phyloP scores from a whole-genome alignment of 2,797 vertebrate species.

The Cossypha heuglini region DNA sequence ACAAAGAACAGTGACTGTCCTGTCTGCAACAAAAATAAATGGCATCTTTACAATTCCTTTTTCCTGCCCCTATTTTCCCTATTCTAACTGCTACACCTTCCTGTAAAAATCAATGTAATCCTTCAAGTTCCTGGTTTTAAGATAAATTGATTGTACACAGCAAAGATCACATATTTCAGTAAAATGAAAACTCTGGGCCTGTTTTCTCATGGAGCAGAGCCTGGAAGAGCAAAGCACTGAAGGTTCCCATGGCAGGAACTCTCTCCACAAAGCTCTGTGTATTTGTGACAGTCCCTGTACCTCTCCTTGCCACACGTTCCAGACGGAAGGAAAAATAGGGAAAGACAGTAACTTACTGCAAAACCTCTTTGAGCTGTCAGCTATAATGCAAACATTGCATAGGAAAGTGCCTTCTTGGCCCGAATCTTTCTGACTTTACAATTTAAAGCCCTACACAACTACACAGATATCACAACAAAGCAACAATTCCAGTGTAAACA shows the following conservation, averaged over 20 bases:
- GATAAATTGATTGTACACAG: background rate
- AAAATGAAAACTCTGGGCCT: background rate
- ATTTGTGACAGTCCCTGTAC: background rate
- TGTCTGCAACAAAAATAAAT: background rate
- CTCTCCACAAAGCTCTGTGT: background rate
- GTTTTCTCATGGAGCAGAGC: background rate
- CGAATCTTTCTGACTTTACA: background rate
- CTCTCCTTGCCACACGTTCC: background rate
- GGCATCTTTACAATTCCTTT: background rate
- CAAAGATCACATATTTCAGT: background rate
- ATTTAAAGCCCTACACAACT: background rate
- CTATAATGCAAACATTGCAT: background rate
- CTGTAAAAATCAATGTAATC: background rate
- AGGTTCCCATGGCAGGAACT: background rate
- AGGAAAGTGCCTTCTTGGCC: background rate
- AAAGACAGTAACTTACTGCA: background rate
- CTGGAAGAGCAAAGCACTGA: background rate
- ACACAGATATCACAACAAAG: background rate
- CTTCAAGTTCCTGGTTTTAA: background rate
- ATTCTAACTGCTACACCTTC: background rate
- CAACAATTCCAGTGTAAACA: background rate
- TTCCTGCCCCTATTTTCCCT: background rate
- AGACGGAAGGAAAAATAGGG: background rate
- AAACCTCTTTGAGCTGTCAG: background rate
- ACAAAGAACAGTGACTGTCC: background rate